A percentile compares a stretch with the other conserved stretches of the same genome.
These are phyloP conservation scores for Torymus texanus DNA, from an alignment of 2,888 invertebrate species.

Conservation along the genomic window DNA sequence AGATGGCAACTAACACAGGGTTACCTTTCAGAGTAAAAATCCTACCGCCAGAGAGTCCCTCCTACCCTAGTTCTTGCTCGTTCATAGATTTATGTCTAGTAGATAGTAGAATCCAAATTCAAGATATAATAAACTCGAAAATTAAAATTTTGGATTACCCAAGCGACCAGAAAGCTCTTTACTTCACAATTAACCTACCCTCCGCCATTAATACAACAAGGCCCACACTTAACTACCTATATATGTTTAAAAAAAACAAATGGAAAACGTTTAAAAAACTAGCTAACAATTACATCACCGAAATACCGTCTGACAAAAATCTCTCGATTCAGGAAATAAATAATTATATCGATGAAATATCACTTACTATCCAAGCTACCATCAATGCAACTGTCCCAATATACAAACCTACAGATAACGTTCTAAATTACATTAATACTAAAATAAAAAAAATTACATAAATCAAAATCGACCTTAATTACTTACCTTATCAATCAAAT, in stretches of 20 bases:
- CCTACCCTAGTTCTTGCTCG: slow-evolving; percentile 38
- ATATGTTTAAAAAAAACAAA: slow-evolving; percentile 48
- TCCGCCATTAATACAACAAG: neutral
- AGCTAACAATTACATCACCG: neutral
- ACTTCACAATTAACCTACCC: slow-evolving; percentile 15
- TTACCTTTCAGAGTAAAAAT: slow-evolving; percentile 7
- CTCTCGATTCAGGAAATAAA: slow-evolving; percentile 53
- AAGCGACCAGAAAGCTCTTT: slow-evolving; percentile 50
- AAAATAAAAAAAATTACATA: neutral
- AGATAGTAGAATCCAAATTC: slow-evolving; percentile 33
- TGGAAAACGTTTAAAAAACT: slow-evolving; percentile 49
- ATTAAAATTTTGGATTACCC: slow-evolving; percentile 25
- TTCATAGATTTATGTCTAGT: slow-evolving; percentile 50
- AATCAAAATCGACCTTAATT: neutral
- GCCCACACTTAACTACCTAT: neutral
- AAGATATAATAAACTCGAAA: slow-evolving; percentile 23
- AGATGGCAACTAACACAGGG: neutral
- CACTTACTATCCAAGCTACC: neutral
- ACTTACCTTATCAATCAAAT: neutral
- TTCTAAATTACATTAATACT: neutral
- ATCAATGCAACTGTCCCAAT: neutral
- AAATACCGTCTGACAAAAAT: slow-evolving; percentile 49
- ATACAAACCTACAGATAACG: neutral
- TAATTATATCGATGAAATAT: neutral
- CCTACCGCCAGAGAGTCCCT: slow-evolving; percentile 22